Percentiles rank a stretch among this genome's conserved stretches.
These are phyloP conservation scores for Fratercula arctica DNA, from an alignment of 2,797 vertebrate genomes.

Conservation along the genomic window DNA sequence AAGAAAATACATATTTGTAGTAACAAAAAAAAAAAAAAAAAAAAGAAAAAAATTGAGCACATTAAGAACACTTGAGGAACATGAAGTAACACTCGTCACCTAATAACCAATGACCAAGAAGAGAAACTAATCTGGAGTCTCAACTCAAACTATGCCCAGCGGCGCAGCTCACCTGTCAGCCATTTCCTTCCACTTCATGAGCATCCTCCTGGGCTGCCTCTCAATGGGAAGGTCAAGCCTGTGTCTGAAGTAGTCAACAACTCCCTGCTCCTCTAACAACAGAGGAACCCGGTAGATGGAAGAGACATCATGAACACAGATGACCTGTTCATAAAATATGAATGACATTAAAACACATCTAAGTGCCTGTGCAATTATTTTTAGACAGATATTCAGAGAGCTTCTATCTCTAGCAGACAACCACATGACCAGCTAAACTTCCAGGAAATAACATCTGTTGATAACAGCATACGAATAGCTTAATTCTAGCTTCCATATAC, in stretches of 20 bases:
- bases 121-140: not conserved
- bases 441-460: not conserved
- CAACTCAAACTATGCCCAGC: not conserved
- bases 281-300: slow-evolving; percentile 93
- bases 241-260: slow-evolving; percentile 89
- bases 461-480: not conserved
- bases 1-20: not conserved
- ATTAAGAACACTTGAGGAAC: not conserved
- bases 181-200: slow-evolving; percentile 98
- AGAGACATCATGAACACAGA: slow-evolving; percentile 93
- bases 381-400: not conserved
- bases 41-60: accelerated
- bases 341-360: not conserved
- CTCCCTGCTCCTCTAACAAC: slow-evolving; percentile 90
- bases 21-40: no score
- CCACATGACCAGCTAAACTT: not conserved
- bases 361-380: not conserved
- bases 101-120: not conserved
- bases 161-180: slow-evolving; percentile 85
- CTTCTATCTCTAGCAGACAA: not conserved
- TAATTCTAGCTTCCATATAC: not conserved
- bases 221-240: slow-evolving; percentile 88
- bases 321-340: slow-evolving; percentile 80
- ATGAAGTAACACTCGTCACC: not conserved
- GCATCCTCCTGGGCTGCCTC: slow-evolving; percentile 85